phyloP scores from a whole-genome alignment of 2,113 vertebrate genomes.

The Anguilla japonica region DNA sequence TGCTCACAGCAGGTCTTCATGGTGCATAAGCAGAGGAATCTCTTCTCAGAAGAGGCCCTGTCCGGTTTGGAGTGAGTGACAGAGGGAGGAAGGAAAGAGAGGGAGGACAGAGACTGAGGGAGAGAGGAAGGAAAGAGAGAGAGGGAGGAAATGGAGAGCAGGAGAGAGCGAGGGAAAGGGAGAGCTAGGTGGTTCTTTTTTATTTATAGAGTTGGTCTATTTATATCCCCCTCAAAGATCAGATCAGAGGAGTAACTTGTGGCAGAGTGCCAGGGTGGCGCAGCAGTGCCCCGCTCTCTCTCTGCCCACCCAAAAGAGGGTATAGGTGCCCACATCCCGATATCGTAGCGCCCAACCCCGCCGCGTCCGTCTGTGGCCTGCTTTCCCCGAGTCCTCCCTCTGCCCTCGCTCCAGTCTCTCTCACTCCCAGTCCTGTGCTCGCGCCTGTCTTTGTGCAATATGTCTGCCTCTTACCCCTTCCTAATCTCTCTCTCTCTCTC shows the following conservation, averaged over 20 bases:
- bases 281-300: background rate
- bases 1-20: background rate
- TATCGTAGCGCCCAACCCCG: background rate
- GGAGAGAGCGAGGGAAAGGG: background rate
- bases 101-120: background rate
- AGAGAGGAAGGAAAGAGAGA: background rate
- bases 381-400: background rate
- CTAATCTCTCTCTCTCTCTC: background rate
- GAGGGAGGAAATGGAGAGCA: background rate
- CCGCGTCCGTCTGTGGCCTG: background rate
- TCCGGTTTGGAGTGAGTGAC: background rate
- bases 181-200: constrained; percentile 18
- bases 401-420: background rate
- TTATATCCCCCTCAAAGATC: constrained; percentile 28
- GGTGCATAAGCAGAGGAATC: background rate
- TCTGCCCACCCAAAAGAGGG: background rate
- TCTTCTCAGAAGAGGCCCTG: constrained; percentile 2
- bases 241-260: constrained; percentile 16
- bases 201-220: constrained; percentile 29
- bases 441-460: too few species aligned
- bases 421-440: background rate
- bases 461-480: background rate
- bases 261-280: background rate
- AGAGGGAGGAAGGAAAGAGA: background rate
- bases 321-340: background rate